Evolutionary conservation across 1,140 invertebrate genomes (phyloP).

Genomic region (Ptiloglossa arizonensis): DNA sequence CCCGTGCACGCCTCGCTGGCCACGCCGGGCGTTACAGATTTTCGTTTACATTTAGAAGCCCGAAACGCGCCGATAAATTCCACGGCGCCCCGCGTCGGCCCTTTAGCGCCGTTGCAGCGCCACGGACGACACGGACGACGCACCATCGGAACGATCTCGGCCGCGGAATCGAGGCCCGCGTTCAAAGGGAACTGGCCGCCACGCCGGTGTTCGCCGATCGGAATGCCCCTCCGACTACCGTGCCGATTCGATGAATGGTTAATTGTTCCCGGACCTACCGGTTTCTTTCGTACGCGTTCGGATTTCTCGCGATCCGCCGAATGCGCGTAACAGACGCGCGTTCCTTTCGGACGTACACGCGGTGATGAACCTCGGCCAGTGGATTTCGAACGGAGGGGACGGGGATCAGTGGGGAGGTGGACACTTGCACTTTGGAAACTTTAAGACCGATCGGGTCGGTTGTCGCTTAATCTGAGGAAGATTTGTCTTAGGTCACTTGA

Average conservation of each 20-base stretch:
- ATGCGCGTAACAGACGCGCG: too few relatives aligned
- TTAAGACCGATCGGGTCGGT: too few relatives aligned
- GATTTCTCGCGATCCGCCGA: too few relatives aligned
- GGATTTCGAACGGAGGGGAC: too few relatives aligned
- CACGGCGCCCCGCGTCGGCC: slow-evolving; percentile 47
- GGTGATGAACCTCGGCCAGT: too few relatives aligned
- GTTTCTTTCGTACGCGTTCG: not conserved
- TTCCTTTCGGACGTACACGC: too few relatives aligned
- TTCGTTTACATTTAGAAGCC: slow-evolving; percentile 77
- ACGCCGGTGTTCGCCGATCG: slow-evolving; percentile 30
- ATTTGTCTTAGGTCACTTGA: too few relatives aligned
- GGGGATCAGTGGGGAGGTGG: too few relatives aligned
- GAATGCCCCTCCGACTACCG: slow-evolving; percentile 33
- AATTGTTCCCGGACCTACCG: slow-evolving; percentile 30
- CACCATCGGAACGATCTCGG: not conserved
- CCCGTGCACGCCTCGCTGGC: slow-evolving; percentile 73
- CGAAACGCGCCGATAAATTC: slow-evolving; percentile 67
- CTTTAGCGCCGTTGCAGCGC: slow-evolving; percentile 63
- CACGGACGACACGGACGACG: not conserved
- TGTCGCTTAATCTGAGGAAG: too few relatives aligned
- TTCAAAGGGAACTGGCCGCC: slow-evolving; percentile 52
- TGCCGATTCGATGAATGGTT: slow-evolving; percentile 46
- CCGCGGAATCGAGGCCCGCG: slow-evolving; percentile 28
- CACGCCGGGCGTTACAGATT: slow-evolving; percentile 72
- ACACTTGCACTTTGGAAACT: too few relatives aligned